Evolutionary conservation across 2,113 vertebrate genomes (phyloP).

Genomic region (Hippoglossus stenolepis): DNA sequence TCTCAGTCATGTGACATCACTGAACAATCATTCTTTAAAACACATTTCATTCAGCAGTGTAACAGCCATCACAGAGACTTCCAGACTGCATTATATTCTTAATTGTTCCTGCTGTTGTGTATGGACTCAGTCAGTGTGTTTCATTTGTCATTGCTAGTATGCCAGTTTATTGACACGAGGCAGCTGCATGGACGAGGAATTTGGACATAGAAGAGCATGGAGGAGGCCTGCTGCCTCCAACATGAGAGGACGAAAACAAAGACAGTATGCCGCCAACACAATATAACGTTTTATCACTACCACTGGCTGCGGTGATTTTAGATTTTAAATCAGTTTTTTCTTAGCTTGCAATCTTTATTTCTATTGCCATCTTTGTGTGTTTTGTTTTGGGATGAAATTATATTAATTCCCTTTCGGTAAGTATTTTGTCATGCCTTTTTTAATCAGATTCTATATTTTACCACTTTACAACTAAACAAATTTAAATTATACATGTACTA

Average conservation of each 20-base stretch:
- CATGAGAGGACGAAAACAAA: slow-evolving; percentile 48
- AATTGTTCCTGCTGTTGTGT: too few relatives aligned
- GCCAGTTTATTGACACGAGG: not conserved
- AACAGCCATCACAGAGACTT: not conserved
- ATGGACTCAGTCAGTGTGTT: too few relatives aligned
- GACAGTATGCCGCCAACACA: slow-evolving; percentile 3
- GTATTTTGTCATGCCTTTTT: not conserved
- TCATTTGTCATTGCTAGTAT: too few relatives aligned
- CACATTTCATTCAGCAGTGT: not conserved
- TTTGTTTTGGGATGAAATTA: slow-evolving; percentile 21
- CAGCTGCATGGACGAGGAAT: slow-evolving; percentile 8
- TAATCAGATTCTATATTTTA: slow-evolving; percentile 25
- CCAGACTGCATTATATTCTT: not conserved
- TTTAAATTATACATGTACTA: slow-evolving; percentile 20
- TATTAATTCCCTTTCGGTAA: slow-evolving; percentile 22
- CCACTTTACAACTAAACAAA: slow-evolving; percentile 25
- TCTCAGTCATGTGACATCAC: too few relatives aligned
- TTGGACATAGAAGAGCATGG: slow-evolving; percentile 35
- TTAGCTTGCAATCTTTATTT: slow-evolving; percentile 31
- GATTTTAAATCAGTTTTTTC: too few relatives aligned
- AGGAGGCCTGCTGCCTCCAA: slow-evolving; percentile 21
- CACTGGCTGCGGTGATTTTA: not conserved
- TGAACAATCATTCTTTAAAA: not conserved
- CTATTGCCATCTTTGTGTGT: slow-evolving; percentile 20
- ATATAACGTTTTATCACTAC: slow-evolving; percentile 7